Evolutionary conservation across 2,113 vertebrate species (phyloP).

Genomic region (Hystrix brachyura): DNA sequence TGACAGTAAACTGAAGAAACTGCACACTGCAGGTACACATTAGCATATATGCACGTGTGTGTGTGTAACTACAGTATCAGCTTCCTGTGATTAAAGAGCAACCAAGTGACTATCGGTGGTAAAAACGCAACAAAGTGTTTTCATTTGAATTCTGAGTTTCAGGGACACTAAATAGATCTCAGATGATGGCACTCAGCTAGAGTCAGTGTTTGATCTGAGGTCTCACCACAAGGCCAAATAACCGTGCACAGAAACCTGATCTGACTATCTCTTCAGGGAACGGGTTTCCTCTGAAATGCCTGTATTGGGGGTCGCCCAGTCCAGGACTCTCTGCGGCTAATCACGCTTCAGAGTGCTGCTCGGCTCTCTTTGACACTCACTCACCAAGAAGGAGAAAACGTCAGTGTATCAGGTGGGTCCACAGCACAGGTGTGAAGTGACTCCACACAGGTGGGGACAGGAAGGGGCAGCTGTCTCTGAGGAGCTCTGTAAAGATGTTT

Average conservation of each 20-base stretch:
- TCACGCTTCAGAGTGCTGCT: background rate
- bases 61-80: background rate
- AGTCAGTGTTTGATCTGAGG: background rate
- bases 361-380: background rate
- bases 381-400: background rate
- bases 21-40: too few species aligned
- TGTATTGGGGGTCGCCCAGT: background rate
- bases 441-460: background rate
- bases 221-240: background rate
- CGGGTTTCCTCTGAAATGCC: background rate
- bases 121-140: background rate
- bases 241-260: background rate
- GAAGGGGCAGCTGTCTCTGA: background rate
- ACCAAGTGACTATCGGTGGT: background rate
- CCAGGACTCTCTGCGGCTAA: background rate
- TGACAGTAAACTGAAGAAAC: background rate
- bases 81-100: background rate
- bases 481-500: background rate
- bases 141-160: background rate
- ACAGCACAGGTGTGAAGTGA: background rate
- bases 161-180: background rate
- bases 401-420: background rate
- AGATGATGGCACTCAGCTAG: background rate
- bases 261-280: background rate
- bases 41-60: rapidly evolving